Conservation (phyloP, 2,888 invertebrate species). For the Coelopa pilipes region DNA sequence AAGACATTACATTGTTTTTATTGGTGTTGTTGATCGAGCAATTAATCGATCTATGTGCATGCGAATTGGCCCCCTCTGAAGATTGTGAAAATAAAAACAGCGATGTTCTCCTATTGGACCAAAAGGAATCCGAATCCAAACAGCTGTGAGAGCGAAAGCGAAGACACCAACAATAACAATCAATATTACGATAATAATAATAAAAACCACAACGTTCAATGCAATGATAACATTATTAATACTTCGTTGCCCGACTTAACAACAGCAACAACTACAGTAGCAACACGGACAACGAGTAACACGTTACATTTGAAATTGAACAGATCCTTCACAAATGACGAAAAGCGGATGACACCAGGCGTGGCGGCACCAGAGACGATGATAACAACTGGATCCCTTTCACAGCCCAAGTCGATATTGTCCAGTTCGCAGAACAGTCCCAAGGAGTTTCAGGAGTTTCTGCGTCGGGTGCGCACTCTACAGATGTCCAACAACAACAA, state of each 20-base stretch:
- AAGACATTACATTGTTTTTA: background rate
- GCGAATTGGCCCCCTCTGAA: background rate
- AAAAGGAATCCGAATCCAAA: conserved; percentile 35
- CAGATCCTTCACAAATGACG: too few species aligned
- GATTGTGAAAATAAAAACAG: conserved; percentile 10
- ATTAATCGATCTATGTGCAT: background rate
- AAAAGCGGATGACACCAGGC: background rate
- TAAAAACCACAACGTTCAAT: background rate
- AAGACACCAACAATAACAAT: background rate
- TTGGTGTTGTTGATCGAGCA: background rate
- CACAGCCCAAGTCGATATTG: conserved; percentile 13
- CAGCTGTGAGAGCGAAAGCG: conserved; percentile 9
- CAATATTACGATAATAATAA: background rate
- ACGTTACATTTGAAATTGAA: background rate
- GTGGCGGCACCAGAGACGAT: background rate
- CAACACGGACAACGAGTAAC: background rate
- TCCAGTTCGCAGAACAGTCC: conserved; percentile 41
- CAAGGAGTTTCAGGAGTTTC: conserved; percentile 58
- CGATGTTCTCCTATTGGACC: conserved; percentile 52
- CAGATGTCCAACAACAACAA: conserved; percentile 49
- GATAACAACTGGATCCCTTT: background rate
- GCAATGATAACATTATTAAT: background rate
- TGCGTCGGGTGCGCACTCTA: conserved; percentile 54
- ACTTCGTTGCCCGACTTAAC: too few species aligned
- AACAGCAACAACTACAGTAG: background rate